phyloP scores from a whole-genome alignment of 2,797 vertebrate species.

The Buphagus erythrorhynchus region DNA sequence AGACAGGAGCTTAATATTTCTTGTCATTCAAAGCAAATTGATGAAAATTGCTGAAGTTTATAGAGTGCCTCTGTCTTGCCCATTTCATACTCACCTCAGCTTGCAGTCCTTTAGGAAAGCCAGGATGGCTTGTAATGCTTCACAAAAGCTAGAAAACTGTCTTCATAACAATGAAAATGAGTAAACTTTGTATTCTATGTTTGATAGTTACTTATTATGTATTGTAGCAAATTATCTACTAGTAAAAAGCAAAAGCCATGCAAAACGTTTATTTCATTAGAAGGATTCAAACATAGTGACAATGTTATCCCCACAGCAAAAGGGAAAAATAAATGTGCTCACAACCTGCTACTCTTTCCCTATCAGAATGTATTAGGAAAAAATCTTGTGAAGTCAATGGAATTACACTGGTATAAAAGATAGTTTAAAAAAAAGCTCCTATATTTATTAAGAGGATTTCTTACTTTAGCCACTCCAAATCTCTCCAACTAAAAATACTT shows the following conservation, averaged over 20 bases:
- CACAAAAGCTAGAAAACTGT: background rate
- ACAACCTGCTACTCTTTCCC: background rate
- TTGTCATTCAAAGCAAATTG: background rate
- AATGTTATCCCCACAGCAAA: accelerated
- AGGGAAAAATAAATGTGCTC: background rate
- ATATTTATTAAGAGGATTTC: constrained; percentile 68
- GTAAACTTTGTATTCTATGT: background rate
- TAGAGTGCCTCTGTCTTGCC: background rate
- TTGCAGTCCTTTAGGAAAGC: background rate
- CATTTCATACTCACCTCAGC: background rate
- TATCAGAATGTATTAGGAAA: background rate
- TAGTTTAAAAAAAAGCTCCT: constrained; percentile 9
- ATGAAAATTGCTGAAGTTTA: background rate
- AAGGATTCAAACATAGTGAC: background rate
- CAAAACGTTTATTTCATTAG: background rate
- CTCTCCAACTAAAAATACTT: constrained; percentile 62
- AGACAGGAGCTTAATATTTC: background rate
- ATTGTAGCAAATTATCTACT: background rate
- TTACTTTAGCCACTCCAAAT: constrained; percentile 39
- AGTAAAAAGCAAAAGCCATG: background rate
- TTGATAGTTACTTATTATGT: background rate
- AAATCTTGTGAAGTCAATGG: constrained; percentile 40
- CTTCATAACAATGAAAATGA: background rate
- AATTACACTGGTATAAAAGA: constrained; percentile 54
- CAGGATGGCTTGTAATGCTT: background rate